Conservation (phyloP, 2,888 invertebrate genomes). For the Acrobasis suavella region DNA sequence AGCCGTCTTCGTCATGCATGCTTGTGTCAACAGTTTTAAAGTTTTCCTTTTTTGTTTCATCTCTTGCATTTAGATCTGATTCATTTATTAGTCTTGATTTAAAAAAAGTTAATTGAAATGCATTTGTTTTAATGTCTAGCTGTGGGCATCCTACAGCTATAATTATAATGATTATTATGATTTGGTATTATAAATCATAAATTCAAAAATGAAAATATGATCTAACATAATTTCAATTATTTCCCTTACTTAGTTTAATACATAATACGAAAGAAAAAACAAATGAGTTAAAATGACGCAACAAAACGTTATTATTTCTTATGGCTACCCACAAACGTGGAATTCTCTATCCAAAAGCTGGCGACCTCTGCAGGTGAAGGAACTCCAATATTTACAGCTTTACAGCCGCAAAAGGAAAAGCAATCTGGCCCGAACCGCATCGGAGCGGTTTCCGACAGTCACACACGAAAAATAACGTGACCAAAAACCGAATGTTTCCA, state of each 20-base stretch:
- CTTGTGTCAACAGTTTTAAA: too few species aligned
- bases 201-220: neutral
- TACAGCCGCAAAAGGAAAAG: conserved; percentile 17
- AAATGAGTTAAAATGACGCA: neutral
- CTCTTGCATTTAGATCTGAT: too few species aligned
- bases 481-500: conserved; percentile 17
- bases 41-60: too few species aligned
- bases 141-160: neutral
- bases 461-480: conserved; percentile 11
- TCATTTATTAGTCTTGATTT: too few species aligned
- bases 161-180: too few species aligned
- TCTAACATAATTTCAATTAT: neutral
- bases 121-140: neutral
- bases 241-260: neutral
- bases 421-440: conserved; percentile 19
- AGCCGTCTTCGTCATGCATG: too few species aligned
- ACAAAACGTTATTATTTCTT: neutral
- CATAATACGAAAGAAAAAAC: neutral
- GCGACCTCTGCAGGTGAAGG: conserved; percentile 15
- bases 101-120: too few species aligned
- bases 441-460: conserved; percentile 1
- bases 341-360: conserved; percentile 1
- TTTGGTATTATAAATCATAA: too few species aligned
- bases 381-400: conserved; percentile 9
- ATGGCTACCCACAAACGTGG: neutral